Percentiles rank a stretch among this genome's conserved stretches.
These are phyloP conservation scores for Arge pagana DNA, from an alignment of 2,888 invertebrate species.

Conservation along the genomic window DNA sequence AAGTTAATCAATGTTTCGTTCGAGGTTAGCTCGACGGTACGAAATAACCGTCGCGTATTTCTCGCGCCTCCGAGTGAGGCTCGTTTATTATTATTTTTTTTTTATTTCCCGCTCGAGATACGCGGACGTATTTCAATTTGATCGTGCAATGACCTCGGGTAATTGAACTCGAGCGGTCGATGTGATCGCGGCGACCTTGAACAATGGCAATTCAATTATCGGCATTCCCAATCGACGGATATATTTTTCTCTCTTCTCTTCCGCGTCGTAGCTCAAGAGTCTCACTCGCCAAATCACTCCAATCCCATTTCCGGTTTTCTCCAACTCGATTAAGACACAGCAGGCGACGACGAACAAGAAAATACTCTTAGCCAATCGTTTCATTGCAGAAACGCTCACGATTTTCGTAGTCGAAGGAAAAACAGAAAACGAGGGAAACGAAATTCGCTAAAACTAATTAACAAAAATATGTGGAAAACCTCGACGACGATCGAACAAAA, in stretches of 20 bases:
- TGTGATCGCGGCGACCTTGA: background rate
- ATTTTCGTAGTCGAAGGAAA: too few species aligned
- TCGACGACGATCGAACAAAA: too few species aligned
- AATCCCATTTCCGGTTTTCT: constrained; percentile 3
- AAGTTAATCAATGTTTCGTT: constrained; percentile 7
- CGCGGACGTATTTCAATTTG: background rate
- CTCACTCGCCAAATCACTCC: background rate
- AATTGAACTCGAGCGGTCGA: too few species aligned
- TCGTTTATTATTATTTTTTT: background rate
- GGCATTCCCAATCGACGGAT: constrained; percentile 1
- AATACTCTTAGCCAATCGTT: constrained; percentile 24
- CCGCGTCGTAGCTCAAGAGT: too few species aligned
- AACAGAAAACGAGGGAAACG: too few species aligned
- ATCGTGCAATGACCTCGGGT: too few species aligned
- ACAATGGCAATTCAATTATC: constrained; percentile 8
- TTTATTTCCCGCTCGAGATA: background rate
- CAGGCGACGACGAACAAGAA: constrained; percentile 18
- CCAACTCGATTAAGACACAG: constrained; percentile 23
- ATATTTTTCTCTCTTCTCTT: background rate
- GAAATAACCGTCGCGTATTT: too few species aligned
- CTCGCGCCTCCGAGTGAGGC: background rate
- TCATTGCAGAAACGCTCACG: too few species aligned
- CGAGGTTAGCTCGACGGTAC: background rate
- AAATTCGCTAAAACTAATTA: too few species aligned
- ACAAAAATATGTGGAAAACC: too few species aligned